Evolutionary conservation across 2,113 vertebrate species (phyloP).

Genomic region (Melanotaenia duboulayi): DNA sequence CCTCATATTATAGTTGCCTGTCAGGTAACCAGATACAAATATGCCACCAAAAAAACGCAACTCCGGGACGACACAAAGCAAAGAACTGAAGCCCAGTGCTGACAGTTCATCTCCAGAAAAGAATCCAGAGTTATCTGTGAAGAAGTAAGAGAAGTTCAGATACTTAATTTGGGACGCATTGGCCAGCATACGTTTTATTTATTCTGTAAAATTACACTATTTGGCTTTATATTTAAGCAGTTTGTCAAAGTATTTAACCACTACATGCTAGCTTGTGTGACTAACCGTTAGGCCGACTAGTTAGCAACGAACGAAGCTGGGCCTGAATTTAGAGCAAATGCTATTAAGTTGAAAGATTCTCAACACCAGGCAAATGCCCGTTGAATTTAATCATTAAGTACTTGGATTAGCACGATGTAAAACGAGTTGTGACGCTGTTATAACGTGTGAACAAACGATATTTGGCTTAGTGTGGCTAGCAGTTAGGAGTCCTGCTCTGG

Average conservation of each 20-base stretch:
- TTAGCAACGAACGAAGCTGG: constrained; percentile 5
- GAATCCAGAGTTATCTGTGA: constrained; percentile 70
- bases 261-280: constrained; percentile 16
- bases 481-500: not conserved
- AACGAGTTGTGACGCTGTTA: not conserved
- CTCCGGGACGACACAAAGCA: constrained; percentile 64
- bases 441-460: not conserved
- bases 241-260: not conserved
- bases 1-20: not conserved
- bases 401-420: not conserved
- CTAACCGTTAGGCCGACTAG: not conserved
- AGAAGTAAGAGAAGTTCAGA: constrained; percentile 68
- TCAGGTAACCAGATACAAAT: not conserved
- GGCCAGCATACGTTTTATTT: not conserved
- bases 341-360: fast-evolving
- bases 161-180: not conserved
- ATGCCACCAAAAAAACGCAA: constrained; percentile 83
- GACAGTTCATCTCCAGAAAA: constrained; percentile 63
- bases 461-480: not conserved
- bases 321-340: constrained; percentile 4
- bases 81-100: constrained; percentile 65
- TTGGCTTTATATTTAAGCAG: not conserved
- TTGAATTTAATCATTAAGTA: not conserved
- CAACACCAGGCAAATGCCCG: fast-evolving
- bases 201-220: not conserved